Conservation (phyloP, 2,888 invertebrate genomes). For the Platycheirus albimanus region DNA sequence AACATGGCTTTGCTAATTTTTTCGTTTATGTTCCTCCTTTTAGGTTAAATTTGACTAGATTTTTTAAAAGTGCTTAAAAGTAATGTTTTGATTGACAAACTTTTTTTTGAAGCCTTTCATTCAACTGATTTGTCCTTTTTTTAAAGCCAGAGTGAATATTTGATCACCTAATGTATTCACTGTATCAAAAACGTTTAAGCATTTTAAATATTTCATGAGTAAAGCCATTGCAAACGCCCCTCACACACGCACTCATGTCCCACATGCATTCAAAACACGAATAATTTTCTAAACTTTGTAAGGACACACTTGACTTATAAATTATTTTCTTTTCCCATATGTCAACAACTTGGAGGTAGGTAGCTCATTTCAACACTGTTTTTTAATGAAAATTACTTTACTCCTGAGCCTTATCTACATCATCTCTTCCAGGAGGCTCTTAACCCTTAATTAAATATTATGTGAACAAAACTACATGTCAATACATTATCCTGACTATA, state of each 20-base stretch:
- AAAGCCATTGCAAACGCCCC: too few relatives aligned
- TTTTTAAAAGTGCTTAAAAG: too few relatives aligned
- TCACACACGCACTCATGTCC: background rate
- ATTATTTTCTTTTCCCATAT: slow-evolving; percentile 46
- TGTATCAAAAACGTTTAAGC: too few relatives aligned
- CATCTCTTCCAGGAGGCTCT: slow-evolving; percentile 26
- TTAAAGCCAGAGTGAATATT: too few relatives aligned
- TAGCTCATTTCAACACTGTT: slow-evolving; percentile 44
- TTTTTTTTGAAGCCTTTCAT: too few relatives aligned
- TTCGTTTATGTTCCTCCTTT: too few relatives aligned
- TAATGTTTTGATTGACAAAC: too few relatives aligned
- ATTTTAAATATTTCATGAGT: too few relatives aligned
- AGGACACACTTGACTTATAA: slow-evolving; percentile 6
- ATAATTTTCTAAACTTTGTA: background rate
- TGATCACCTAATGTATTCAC: too few relatives aligned
- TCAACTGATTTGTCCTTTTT: too few relatives aligned
- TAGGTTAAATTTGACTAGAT: too few relatives aligned
- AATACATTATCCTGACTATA: background rate
- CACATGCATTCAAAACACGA: background rate
- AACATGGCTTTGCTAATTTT: too few relatives aligned
- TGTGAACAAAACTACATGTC: slow-evolving; percentile 13
- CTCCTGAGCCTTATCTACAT: slow-evolving; percentile 9
- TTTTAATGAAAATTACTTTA: slow-evolving; percentile 56
- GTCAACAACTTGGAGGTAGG: slow-evolving; percentile 51
- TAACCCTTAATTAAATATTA: slow-evolving; percentile 46